A percentile compares a stretch with the other conserved stretches of the same genome.
Evolutionary conservation across 92 coral and sea anemone species (phyloP).

Genomic region (Heliopora coerulea): DNA sequence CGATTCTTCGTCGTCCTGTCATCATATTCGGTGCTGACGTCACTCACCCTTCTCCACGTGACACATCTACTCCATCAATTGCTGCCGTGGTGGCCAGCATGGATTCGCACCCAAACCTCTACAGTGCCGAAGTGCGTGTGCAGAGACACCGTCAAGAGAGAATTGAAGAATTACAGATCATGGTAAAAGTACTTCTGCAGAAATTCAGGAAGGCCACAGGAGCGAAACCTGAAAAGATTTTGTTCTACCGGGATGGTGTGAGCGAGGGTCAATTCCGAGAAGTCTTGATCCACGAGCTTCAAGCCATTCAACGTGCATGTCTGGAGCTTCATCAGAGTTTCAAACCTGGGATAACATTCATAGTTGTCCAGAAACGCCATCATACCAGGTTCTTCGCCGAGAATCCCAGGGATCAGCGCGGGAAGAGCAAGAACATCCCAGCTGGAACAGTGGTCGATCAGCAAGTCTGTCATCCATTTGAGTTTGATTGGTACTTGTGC

Average conservation of each 20-base stretch:
- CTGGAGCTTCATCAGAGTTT: not conserved
- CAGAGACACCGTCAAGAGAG: slow-evolving; percentile 78
- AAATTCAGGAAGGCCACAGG: slow-evolving; percentile 39
- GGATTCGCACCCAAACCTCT: slow-evolving; percentile 65
- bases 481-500: slow-evolving; percentile 52
- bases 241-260: slow-evolving; percentile 74
- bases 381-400: slow-evolving; percentile 42
- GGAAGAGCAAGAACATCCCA: slow-evolving; percentile 38
- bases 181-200: slow-evolving; percentile 62
- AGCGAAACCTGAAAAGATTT: slow-evolving; percentile 47
- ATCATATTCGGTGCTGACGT: slow-evolving; percentile 90
- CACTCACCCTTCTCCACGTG: slow-evolving; percentile 81
- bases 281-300: slow-evolving; percentile 41
- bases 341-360: slow-evolving; percentile 46
- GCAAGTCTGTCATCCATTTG: slow-evolving; percentile 46
- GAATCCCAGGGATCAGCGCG: slow-evolving; percentile 19
- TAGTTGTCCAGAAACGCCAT: slow-evolving; percentile 52
- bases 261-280: slow-evolving; percentile 55
- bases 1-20: slow-evolving; percentile 56
- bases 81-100: slow-evolving; percentile 93
- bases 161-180: slow-evolving; percentile 57
- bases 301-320: slow-evolving; percentile 50
- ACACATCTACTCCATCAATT: slow-evolving; percentile 70
- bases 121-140: slow-evolving; percentile 70
- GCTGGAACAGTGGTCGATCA: slow-evolving; percentile 49